These are phyloP conservation scores for Mesoclemmys tuberculata DNA, from an alignment of 2,113 vertebrate genomes.

Conservation along the genomic window DNA sequence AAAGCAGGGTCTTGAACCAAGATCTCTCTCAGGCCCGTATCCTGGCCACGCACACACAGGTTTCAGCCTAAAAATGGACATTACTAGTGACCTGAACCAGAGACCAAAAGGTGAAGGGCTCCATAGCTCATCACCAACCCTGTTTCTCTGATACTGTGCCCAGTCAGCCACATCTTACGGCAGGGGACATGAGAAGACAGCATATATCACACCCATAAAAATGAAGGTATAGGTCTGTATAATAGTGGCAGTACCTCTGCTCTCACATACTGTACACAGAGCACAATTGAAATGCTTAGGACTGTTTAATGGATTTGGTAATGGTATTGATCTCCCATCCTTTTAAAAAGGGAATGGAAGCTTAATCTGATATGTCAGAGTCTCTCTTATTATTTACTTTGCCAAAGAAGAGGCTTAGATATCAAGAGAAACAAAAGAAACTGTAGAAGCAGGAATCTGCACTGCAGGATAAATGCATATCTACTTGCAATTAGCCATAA, in stretches of 20 bases:
- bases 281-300: slow-evolving; percentile 54
- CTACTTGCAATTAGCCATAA: background rate
- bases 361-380: slow-evolving; percentile 58
- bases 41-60: background rate
- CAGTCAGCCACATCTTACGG: background rate
- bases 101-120: background rate
- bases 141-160: background rate
- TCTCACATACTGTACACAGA: slow-evolving; percentile 27
- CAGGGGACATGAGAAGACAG: background rate
- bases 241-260: slow-evolving; percentile 31
- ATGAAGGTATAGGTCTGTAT: background rate
- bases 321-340: slow-evolving; percentile 61
- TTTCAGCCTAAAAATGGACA: background rate
- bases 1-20: background rate
- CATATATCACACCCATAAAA: background rate
- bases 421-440: slow-evolving; percentile 32
- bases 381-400: slow-evolving; percentile 53
- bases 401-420: slow-evolving; percentile 50
- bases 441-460: background rate
- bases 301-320: slow-evolving; percentile 55
- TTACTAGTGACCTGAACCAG: background rate
- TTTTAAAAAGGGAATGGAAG: slow-evolving; percentile 5
- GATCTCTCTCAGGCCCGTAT: background rate
- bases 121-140: background rate
- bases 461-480: slow-evolving; percentile 10